These are phyloP conservation scores for Spinibarbus caldwelli DNA, from an alignment of 2,797 vertebrate genomes.

Conservation along the genomic window DNA sequence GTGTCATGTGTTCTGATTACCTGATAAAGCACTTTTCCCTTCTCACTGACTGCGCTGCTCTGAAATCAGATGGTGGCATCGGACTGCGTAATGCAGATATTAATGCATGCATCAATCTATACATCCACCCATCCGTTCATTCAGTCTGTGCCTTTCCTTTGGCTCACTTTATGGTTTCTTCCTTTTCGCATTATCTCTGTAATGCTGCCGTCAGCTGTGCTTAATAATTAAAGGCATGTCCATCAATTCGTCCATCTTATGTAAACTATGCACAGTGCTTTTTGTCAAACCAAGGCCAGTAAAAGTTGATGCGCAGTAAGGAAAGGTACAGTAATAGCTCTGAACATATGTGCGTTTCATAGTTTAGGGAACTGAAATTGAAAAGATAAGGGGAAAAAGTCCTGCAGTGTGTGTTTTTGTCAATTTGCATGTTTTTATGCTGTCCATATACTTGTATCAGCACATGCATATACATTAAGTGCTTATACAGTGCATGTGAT, in stretches of 20 bases:
- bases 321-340: conserved; percentile 26
- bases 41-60: conserved; percentile 58
- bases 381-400: background rate
- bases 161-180: conserved; percentile 72
- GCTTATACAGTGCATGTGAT: conserved; percentile 2
- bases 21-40: background rate
- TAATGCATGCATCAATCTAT: conserved; percentile 50
- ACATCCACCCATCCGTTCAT: conserved; percentile 58
- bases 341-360: conserved; percentile 1
- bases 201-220: conserved; percentile 82
- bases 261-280: conserved; percentile 77
- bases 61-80: conserved; percentile 60
- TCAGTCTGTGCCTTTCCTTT: conserved; percentile 66
- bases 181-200: conserved; percentile 82
- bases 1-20: conserved; percentile 20
- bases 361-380: conserved; percentile 6
- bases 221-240: conserved; percentile 82
- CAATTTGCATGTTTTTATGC: conserved; percentile 21
- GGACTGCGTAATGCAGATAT: conserved; percentile 46
- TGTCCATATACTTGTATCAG: conserved; percentile 37
- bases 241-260: conserved; percentile 79
- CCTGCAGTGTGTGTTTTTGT: background rate
- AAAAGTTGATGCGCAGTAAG: conserved; percentile 68
- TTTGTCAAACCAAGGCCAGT: conserved; percentile 71
- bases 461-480: conserved; percentile 35